Evolutionary conservation across 2,888 invertebrate genomes (phyloP).

Genomic region (Ecliptopera silaceata): DNA sequence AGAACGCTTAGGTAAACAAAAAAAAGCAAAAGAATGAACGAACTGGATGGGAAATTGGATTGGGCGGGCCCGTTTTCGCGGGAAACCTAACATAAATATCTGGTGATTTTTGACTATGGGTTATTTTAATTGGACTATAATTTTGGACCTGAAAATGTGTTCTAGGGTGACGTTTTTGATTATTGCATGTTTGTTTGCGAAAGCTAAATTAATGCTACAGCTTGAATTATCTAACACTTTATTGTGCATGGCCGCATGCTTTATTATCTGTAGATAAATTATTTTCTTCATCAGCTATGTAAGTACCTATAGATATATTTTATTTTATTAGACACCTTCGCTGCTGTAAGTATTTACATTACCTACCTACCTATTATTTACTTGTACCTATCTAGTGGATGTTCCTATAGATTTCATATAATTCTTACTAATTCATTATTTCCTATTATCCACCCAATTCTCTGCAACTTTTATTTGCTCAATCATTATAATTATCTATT

Average conservation of each 20-base stretch:
- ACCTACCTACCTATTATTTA: not conserved
- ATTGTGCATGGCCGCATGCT: constrained; percentile 14
- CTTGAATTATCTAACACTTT: constrained; percentile 19
- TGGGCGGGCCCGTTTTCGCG: not conserved
- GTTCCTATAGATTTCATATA: not conserved
- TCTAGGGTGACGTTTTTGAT: not conserved
- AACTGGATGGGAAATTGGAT: not conserved
- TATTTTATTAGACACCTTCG: not conserved
- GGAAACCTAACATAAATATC: constrained; percentile 1
- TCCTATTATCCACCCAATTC: not conserved
- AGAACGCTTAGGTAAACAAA: not conserved
- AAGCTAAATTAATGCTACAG: constrained; percentile 15
- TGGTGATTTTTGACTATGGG: constrained; percentile 1
- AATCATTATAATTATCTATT: not conserved
- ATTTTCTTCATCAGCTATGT: constrained; percentile 13
- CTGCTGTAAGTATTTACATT: not conserved
- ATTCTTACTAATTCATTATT: not conserved
- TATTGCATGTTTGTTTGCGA: constrained; percentile 14
- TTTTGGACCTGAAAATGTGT: too few species aligned
- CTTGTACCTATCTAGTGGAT: not conserved
- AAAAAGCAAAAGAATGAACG: too few species aligned
- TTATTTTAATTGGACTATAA: constrained; percentile 2
- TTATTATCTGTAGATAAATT: constrained; percentile 18
- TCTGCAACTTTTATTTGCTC: not conserved
- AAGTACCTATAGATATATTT: constrained; percentile 6